Evolutionary conservation across 2,113 vertebrate genomes (phyloP).

Genomic region (Cnemophilus loriae): DNA sequence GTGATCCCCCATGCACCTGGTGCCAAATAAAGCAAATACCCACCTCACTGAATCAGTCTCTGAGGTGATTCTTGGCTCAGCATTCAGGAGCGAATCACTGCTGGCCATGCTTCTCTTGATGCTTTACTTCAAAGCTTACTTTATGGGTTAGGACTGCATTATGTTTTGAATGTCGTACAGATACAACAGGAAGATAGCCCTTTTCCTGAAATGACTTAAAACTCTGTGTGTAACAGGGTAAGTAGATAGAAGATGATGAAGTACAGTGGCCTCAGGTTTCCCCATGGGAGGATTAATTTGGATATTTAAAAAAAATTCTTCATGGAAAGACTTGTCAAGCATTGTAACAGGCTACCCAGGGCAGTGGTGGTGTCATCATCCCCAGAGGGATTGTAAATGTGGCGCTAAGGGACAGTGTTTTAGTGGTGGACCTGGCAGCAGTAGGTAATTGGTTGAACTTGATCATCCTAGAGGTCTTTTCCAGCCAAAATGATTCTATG

Average conservation of each 20-base stretch:
- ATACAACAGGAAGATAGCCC: neutral
- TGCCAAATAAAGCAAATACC: no score
- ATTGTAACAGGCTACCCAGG: neutral
- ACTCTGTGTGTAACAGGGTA: neutral
- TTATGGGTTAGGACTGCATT: neutral
- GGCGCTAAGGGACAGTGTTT: neutral
- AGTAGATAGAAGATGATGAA: neutral
- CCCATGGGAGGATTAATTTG: neutral
- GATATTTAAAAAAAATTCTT: neutral
- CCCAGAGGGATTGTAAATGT: neutral
- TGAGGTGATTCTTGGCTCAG: no score
- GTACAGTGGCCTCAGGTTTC: neutral
- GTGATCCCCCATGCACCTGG: no score
- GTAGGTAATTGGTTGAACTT: neutral
- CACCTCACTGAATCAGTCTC: no score
- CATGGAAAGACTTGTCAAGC: neutral
- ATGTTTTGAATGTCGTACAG: neutral
- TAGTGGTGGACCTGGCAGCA: neutral
- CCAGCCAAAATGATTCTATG: neutral
- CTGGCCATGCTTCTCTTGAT: neutral
- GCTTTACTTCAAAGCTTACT: neutral
- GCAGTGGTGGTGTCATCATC: neutral
- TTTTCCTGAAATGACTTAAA: neutral
- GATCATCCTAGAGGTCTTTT: neutral
- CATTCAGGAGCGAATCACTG: no score